Evolutionary conservation across 2,888 invertebrate genomes (phyloP).

Genomic region (Diaprepes abbreviatus): DNA sequence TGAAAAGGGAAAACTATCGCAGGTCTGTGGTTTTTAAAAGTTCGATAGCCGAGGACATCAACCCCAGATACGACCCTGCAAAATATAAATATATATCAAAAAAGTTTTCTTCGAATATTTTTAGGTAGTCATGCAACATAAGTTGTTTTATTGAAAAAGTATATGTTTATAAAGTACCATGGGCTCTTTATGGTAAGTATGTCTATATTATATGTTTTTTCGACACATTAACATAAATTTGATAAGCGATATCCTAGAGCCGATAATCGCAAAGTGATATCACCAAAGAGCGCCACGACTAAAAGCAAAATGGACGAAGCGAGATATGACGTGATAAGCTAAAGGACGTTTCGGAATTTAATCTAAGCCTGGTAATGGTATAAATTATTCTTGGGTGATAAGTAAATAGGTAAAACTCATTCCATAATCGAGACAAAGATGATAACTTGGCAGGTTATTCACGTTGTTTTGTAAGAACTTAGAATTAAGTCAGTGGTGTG

Average conservation of each 20-base stretch:
- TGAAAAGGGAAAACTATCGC: no score
- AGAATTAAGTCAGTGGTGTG: conserved; percentile 15
- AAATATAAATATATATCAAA: no score
- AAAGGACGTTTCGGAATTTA: conserved; percentile 66
- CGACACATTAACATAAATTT: conserved; percentile 62
- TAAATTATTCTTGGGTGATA: conserved; percentile 66
- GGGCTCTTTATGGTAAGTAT: background rate
- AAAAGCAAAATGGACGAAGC: conserved; percentile 60
- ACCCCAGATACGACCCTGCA: no score
- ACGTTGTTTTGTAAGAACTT: conserved; percentile 21
- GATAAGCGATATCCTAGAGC: conserved; percentile 61
- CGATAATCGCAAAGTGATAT: conserved; percentile 33
- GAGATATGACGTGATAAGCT: conserved; percentile 66
- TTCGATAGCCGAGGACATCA: no score
- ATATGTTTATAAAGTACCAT: no score
- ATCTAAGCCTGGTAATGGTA: conserved; percentile 66
- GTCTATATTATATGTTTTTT: conserved; percentile 33
- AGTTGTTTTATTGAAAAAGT: no score
- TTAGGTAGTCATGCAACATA: no score
- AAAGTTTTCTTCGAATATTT: no score
- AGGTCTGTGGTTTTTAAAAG: no score
- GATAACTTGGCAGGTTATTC: conserved; percentile 40
- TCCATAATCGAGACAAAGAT: conserved; percentile 60
- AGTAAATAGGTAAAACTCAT: conserved; percentile 66
- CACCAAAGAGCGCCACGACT: conserved; percentile 42